These are phyloP conservation scores for Pseudomyrmex gracilis DNA, from an alignment of 1,140 invertebrate species.

Conservation along the genomic window DNA sequence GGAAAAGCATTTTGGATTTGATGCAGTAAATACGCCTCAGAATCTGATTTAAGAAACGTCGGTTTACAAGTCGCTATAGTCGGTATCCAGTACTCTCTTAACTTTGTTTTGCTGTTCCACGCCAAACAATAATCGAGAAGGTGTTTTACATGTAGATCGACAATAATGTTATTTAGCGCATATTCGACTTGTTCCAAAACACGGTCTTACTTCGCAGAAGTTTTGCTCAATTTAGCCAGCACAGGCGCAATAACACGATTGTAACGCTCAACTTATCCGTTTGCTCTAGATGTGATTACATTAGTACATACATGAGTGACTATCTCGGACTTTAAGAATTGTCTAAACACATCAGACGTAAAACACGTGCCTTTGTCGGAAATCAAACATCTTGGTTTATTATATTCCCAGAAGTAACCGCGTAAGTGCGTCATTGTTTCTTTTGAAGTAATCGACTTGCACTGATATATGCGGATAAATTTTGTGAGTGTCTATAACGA, in stretches of 20 bases:
- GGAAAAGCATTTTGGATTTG: too few relatives aligned
- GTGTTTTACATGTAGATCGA: background rate
- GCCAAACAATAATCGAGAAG: background rate
- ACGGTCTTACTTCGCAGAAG: background rate
- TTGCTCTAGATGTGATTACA: background rate
- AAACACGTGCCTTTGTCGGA: background rate
- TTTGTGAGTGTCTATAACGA: slow-evolving; percentile 3
- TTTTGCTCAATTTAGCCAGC: background rate
- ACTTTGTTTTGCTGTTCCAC: background rate
- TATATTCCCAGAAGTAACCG: background rate
- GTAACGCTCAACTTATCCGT: background rate
- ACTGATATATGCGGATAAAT: slow-evolving; percentile 11
- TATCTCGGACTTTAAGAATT: background rate
- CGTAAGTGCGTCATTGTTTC: background rate
- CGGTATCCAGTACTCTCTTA: too few relatives aligned
- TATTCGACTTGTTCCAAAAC: background rate
- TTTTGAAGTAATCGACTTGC: background rate
- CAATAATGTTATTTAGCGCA: background rate
- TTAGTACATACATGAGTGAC: background rate
- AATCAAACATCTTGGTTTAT: background rate
- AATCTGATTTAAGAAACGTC: too few relatives aligned
- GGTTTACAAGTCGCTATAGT: too few relatives aligned
- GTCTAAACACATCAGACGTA: background rate
- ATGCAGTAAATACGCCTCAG: too few relatives aligned
- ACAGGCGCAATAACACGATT: background rate